Evolutionary conservation across 2,888 invertebrate species (phyloP).

Genomic region (Zaprionus lineosus): DNA sequence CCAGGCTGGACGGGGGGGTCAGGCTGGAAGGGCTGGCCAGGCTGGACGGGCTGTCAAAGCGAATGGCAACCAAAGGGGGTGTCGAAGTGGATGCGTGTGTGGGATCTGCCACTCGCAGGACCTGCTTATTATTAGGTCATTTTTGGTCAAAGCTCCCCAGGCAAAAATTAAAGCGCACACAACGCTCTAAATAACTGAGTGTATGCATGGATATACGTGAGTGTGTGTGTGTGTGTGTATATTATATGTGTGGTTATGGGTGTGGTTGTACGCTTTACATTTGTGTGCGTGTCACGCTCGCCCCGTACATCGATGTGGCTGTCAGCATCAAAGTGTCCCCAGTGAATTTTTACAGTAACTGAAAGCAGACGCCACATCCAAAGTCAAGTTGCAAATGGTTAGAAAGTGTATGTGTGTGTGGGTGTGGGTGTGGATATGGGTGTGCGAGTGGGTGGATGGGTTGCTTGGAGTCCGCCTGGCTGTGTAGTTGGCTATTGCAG

Average conservation of each 20-base stretch:
- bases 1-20: background rate
- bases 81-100: too few relatives aligned
- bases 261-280: slow-evolving; percentile 14
- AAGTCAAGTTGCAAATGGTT: slow-evolving; percentile 21
- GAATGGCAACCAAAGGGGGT: too few relatives aligned
- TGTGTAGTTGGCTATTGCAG: slow-evolving; percentile 46
- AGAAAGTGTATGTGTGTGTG: background rate
- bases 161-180: slow-evolving; percentile 45
- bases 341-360: slow-evolving; percentile 39
- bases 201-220: background rate
- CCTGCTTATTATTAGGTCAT: slow-evolving; percentile 54
- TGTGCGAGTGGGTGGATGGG: background rate
- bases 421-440: background rate
- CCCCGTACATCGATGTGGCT: slow-evolving; percentile 44
- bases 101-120: background rate
- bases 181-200: slow-evolving; percentile 18
- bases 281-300: slow-evolving; percentile 44
- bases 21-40: too few relatives aligned
- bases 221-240: background rate
- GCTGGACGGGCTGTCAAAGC: too few relatives aligned
- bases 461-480: too few relatives aligned
- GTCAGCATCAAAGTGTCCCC: slow-evolving; percentile 56
- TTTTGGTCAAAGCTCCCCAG: slow-evolving; percentile 46
- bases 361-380: slow-evolving; percentile 32
- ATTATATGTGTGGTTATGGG: background rate